Evolutionary conservation across 1,140 invertebrate genomes (phyloP).

Genomic region (Sminthurinus signatus): DNA sequence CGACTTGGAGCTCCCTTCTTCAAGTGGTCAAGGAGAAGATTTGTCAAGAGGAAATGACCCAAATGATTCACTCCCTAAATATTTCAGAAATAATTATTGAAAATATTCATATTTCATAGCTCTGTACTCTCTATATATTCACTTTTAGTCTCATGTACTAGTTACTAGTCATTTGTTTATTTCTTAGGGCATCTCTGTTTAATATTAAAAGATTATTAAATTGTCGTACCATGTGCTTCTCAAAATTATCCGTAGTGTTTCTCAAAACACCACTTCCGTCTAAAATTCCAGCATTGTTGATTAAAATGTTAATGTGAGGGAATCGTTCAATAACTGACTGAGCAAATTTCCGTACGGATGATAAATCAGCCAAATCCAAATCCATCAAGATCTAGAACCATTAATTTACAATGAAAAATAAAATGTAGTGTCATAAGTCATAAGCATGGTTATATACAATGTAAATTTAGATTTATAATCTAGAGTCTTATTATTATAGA

Average conservation of each 20-base stretch:
- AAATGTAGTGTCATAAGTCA: too few relatives aligned
- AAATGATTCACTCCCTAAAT: constrained; percentile 78
- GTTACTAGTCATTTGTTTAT: too few relatives aligned
- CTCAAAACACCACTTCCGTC: constrained; percentile 7
- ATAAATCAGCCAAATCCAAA: constrained; percentile 15
- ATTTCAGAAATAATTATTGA: constrained; percentile 77
- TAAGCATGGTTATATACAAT: too few relatives aligned
- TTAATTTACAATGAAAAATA: too few relatives aligned
- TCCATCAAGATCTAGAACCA: constrained; percentile 10
- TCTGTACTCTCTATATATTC: too few relatives aligned
- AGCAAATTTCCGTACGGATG: constrained; percentile 15
- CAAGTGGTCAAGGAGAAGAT: constrained; percentile 63
- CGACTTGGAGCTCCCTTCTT: constrained; percentile 57
- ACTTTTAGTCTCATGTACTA: too few relatives aligned
- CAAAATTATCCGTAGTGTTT: constrained; percentile 62
- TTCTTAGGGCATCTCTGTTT: too few relatives aligned
- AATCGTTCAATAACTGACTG: not conserved
- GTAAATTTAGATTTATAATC: too few relatives aligned
- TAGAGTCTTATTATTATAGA: too few relatives aligned
- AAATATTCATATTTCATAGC: too few relatives aligned
- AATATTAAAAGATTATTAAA: too few relatives aligned
- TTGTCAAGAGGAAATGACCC: constrained; percentile 49
- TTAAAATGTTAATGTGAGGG: constrained; percentile 9
- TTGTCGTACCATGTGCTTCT: constrained; percentile 71
- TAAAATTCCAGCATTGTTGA: constrained; percentile 21